Conservation (phyloP, 2,797 vertebrate species). For the Linurgus olivaceus region DNA sequence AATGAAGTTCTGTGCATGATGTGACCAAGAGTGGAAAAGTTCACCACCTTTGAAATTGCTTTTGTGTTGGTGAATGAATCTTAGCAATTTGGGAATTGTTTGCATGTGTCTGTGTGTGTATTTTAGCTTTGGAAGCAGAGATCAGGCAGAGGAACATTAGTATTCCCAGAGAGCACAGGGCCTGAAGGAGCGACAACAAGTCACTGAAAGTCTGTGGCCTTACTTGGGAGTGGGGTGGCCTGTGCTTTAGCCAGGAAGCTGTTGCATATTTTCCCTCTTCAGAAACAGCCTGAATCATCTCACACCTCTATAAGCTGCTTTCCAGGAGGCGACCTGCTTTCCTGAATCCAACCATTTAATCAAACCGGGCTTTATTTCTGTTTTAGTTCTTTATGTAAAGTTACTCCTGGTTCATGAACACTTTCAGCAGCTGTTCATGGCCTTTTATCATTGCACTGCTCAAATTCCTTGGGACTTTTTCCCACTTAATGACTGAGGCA, state of each 20-base stretch:
- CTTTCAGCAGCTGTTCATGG: constrained; percentile 27
- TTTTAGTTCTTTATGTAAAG: not conserved
- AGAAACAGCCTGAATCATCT: not conserved
- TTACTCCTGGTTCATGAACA: not conserved
- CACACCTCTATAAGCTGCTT: constrained; percentile 15
- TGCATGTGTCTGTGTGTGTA: not conserved
- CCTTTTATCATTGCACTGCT: constrained; percentile 6
- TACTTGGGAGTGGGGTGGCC: not conserved
- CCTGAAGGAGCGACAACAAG: not conserved
- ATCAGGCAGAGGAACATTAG: not conserved
- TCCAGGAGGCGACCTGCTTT: constrained; percentile 26
- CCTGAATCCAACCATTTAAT: not conserved
- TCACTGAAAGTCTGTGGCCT: not conserved
- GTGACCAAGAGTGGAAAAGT: not conserved
- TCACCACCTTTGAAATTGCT: not conserved
- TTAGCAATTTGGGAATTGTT: not conserved
- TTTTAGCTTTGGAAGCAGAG: not conserved
- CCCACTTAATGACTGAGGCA: not conserved
- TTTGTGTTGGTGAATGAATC: not conserved
- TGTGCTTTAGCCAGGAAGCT: not conserved
- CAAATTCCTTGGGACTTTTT: not conserved
- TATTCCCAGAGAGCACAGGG: not conserved
- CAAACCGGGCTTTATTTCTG: not conserved
- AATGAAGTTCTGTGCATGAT: not conserved
- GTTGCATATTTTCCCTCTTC: not conserved